Evolutionary conservation across 2,797 vertebrate genomes (phyloP), one percentile per base, ranked within the genome.

Genomic region (Cephalopachus bancanus): DNA sequence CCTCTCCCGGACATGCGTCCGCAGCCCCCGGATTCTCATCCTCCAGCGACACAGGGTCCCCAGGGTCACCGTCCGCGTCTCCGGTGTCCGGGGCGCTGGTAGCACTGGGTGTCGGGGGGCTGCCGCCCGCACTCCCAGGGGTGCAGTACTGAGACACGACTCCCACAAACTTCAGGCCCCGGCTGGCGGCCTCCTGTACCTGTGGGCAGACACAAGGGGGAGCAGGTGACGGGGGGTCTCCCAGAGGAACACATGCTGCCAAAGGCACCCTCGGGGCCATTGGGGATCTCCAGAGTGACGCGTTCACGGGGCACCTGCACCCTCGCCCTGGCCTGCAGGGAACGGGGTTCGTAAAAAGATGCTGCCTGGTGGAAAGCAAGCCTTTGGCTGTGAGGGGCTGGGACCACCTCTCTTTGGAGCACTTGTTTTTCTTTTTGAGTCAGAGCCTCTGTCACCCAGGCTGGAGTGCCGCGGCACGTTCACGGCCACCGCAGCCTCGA

Each of bases 121-220:
- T 0, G 65, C 91, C 94, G 94, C 97, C 97, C 22, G 95, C 97
- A 95, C 96, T 97, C 96, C 75, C 98, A 19, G 98, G 95, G 95
- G 98, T 98, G 51, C 98, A 98, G 24, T 99, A 99, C 95, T 99
- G 99, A 97, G 99, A 99, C 95, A 99, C 98, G 81, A 99, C 99
- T 67, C 99, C 99, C 28, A 99, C 99, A 78, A 99, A 99, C 98
- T 99, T 99, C 98, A 99, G 99, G 86, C 99, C 99, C 97, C 98
- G 99, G 98, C 99, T 99, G 19, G 99, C 99, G 20, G 99, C 99
- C 93, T 99, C 99, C 98, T 99, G 99, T 98, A 99, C 99, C 99
- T 99, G 99, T 98, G 99, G 87, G 96, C 62, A 96, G 97, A 97
- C 28, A n/a, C 33, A 62, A 89, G 0, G 49, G 51, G 28, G n/a